Percentiles rank a stretch among this genome's conserved stretches.
phyloP scores from a whole-genome alignment of 2,888 invertebrate genomes.

The Onchidella celtica region DNA sequence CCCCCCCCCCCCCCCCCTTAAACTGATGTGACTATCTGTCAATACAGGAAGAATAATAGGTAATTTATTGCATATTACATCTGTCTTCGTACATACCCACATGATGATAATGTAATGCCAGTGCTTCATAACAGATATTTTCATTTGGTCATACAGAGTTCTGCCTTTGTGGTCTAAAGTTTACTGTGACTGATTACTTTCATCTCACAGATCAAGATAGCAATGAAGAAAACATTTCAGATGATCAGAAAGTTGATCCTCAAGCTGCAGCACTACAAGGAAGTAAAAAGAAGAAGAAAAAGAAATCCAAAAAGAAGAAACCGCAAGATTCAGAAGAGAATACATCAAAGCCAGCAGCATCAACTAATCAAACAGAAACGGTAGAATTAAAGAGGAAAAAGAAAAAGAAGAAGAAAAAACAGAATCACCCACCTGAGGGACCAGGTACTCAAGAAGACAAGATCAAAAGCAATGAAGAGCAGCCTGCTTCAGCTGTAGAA shows the following conservation, averaged over 20 bases:
- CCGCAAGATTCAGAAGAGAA: slow-evolving; percentile 17
- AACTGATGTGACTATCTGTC: no score
- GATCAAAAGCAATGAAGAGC: not conserved
- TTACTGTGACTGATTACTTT: no score
- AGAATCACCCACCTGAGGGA: slow-evolving; percentile 17
- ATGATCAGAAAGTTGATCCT: slow-evolving; percentile 25
- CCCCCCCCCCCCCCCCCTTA: no score
- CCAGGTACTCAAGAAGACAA: not conserved
- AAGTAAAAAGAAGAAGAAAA: slow-evolving; percentile 34
- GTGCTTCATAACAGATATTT: no score
- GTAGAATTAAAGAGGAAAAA: slow-evolving; percentile 35
- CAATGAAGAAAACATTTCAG: slow-evolving; percentile 33
- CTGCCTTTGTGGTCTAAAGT: no score
- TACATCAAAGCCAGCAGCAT: slow-evolving; percentile 40
- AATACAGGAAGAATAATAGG: no score
- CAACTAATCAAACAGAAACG: not conserved
- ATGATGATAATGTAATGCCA: no score
- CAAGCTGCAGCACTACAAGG: slow-evolving; percentile 11
- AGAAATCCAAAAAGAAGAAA: slow-evolving; percentile 23
- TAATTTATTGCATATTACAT: no score
- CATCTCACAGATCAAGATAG: slow-evolving; percentile 25
- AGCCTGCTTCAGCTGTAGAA: not conserved
- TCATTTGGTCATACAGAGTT: no score
- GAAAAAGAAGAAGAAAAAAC: slow-evolving; percentile 48
- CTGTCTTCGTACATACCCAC: no score